Evolutionary conservation across 2,113 vertebrate species (phyloP), one percentile per base, ranked within the genome.

Genomic region (Carassius carassius): DNA sequence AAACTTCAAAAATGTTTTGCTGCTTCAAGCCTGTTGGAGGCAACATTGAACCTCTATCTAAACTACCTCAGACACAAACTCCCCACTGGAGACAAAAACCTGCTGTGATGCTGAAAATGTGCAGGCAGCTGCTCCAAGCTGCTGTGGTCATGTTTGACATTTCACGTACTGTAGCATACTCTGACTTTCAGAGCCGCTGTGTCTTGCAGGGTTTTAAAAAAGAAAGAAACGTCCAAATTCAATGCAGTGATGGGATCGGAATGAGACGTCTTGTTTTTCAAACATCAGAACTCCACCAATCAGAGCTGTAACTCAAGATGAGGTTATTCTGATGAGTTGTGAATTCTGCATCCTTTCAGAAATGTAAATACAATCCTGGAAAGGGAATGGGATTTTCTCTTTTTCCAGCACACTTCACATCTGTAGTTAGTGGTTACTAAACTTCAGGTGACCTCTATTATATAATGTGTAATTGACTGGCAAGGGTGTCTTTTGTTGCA

Each of bases 361-460:
- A 58, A n/a, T 19, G 19, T 56, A 78, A 78, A 77, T 25, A 56
- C 74, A 56, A 3, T 32, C 54, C 37, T 78, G 54, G 12, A 60
- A 44, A 62, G 56, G 21, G 9, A 62, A 80, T 32, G 8, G 76
- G 47, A 7, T 4, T 78, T 70, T 63, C 62, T 63, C 32, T 63
- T 47, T 82, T 58, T 17, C 72, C 16, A 70, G 56, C 16, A 74
- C 9, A 51, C 29, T 16, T 37, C 44, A 54, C n/a, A 12, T 51
- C 35, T 77, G 9, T 70, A 70, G 75, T n/a, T 29, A 21, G 37
- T 65, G 78, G 65, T 77, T 74, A 84, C 67, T 21, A 51, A 86
- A 84, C 77, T 49, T 80, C 21, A 19, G 19, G 35, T 85, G 74
- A 85, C 79, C 80, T 88, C 78, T 77, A 82, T 88, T 83, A 83